These are phyloP conservation scores for Alexandromys fortis DNA, from an alignment of 2,113 vertebrate genomes.

Conservation along the genomic window DNA sequence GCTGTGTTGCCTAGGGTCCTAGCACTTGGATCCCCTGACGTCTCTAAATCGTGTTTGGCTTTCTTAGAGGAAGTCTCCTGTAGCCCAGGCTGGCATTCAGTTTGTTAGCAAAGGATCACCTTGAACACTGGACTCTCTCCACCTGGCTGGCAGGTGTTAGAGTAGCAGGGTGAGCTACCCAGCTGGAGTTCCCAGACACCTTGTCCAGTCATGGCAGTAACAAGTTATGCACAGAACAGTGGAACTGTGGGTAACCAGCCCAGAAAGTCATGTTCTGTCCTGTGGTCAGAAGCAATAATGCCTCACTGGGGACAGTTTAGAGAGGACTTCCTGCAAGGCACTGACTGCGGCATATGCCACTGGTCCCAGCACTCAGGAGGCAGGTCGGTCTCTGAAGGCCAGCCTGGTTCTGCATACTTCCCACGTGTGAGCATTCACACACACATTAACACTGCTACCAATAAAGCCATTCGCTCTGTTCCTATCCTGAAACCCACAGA, in stretches of 20 bases:
- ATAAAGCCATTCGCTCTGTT: not conserved
- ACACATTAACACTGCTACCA: not conserved
- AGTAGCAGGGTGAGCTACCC: not conserved
- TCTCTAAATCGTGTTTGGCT: not conserved
- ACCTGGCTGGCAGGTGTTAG: not conserved
- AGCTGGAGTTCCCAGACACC: not conserved
- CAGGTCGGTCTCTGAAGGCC: not conserved
- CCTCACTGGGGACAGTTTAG: not conserved
- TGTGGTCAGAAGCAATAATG: not conserved
- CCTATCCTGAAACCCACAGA: not conserved
- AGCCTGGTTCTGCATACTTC: not conserved
- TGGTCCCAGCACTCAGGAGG: not conserved
- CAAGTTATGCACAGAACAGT: not conserved
- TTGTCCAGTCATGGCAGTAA: not conserved
- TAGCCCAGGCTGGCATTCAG: not conserved
- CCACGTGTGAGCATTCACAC: not conserved
- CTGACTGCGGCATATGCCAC: not conserved
- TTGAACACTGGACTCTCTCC: not conserved
- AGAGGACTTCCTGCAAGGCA: not conserved
- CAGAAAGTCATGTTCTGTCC: not conserved
- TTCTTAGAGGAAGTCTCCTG: not conserved
- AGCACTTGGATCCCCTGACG: not conserved
- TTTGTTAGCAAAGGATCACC: not conserved
- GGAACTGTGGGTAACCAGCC: not conserved
- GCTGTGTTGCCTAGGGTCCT: not conserved